Conservation (phyloP, 2,888 invertebrate species). For the Rhyacophila evoluta region DNA sequence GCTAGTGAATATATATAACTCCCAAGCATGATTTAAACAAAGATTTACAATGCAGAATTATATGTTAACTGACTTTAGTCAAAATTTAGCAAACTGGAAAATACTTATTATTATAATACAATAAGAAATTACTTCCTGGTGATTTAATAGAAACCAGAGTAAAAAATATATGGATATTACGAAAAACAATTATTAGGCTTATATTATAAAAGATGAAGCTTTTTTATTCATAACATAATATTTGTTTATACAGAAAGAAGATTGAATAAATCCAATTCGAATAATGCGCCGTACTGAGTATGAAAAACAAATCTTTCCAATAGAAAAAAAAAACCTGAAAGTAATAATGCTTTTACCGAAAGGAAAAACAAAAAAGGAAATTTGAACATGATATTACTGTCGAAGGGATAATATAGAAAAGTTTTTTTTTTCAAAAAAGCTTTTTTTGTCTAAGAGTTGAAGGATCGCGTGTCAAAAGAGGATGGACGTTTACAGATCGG, state of each 20-base stretch:
- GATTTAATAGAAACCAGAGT: too few species aligned
- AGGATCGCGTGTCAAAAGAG: conserved; percentile 52
- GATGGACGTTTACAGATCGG: neutral
- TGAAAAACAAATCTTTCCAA: neutral
- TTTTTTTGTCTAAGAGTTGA: conserved; percentile 45
- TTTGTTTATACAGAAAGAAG: neutral
- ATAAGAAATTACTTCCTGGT: too few species aligned
- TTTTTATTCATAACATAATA: too few species aligned
- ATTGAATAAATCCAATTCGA: neutral
- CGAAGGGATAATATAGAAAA: conserved; percentile 32
- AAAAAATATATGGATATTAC: too few species aligned
- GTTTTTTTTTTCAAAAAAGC: conserved; percentile 13
- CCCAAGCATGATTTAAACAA: too few species aligned
- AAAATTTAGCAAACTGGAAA: too few species aligned
- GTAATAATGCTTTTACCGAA: conserved; percentile 2
- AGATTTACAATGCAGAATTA: too few species aligned
- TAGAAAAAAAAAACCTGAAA: neutral
- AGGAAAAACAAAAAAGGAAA: neutral
- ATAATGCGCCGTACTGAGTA: neutral
- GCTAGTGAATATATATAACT: too few species aligned
- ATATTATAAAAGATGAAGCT: too few species aligned
- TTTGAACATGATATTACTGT: conserved; percentile 32
- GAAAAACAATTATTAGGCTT: too few species aligned
- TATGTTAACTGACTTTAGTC: too few species aligned
- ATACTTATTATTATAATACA: too few species aligned